Evolutionary conservation across 2,888 invertebrate species (phyloP), one percentile per base, ranked within the genome.

Genomic region (Tenodera sinensis): DNA sequence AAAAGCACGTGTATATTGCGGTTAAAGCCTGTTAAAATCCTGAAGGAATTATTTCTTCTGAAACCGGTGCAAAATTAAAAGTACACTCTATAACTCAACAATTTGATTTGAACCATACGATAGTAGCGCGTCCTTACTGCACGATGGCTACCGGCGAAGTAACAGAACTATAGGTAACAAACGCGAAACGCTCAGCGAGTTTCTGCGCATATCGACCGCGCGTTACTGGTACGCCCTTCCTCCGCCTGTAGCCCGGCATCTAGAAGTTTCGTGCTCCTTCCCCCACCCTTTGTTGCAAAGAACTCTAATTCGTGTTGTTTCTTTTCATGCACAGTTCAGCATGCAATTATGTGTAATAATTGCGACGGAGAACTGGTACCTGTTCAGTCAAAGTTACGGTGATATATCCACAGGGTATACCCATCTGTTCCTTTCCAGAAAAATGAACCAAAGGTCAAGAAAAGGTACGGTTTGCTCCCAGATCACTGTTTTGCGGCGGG

Each of bases 171-270:
- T 71, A 54, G 54, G 54, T 54, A 71, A 71, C 54, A 71, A 71
- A 71, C 25, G 54, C 54, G 54, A 71, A 71, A 71, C 86, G 86
- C 28, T 54, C 54, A 81, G 81, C 81, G 25, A 28, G 86, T 47
- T 85, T 28, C 47, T 85, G 42, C 85, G 54, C 71, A 85, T 86
- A 86, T 86, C 71, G 86, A 86, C 86, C 86, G 86, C 81, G 28
- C 47, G 85, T 28, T 85, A 8, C 14, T 34, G 84, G 34, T 85
- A 42, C 42, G 42, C 42, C 47, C 47, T n/a, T 7, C 85, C 25
- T 27, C 12, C 15, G 85, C 47, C n/a, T 71, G 4, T 83, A 3
- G 20, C 12, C 7, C 20, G 28, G 25, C 28, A 71, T 86, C 28
- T 81, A 81, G 81, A 28, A 25, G 81, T 86, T 86, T 81, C 81